Base-by-base conservation (phyloP, 2,797 vertebrate genomes). In the Hyperoplus lanceolatus region DNA sequence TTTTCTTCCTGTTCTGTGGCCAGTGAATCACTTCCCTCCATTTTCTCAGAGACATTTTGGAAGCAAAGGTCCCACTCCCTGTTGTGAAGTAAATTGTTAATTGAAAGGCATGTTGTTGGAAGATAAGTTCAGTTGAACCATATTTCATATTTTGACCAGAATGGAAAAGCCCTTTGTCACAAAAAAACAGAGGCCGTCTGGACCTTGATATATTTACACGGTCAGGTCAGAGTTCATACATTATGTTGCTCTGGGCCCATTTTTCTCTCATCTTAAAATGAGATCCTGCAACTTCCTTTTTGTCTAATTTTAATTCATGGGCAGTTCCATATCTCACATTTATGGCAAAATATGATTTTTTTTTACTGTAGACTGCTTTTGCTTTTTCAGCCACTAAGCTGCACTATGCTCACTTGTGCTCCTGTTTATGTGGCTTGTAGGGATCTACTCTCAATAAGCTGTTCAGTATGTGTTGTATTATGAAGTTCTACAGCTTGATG, bases 61-160 rank as follows among this genome's bases (percentile, higher is more conserved):
- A 89, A 83, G 81, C 72, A 78, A 89, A 87, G 70, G 89, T 85
- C 77, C 77, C 69, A 85, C 70, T 85, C 75, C 87, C 83, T 72
- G 70, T 78, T 69, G 87, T 80, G 21, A 81, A 81, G 70, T 89
- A 85, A 91, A 81, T 83, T 87, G 82, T 87, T 78, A 64, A 68
- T 87, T 91, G 82, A 93, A 93, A 93, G 81, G 80, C 81, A 29
- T 59, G 15, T 70, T 68, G 74, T 92, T 93, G 89, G 75, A 89
- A 87, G 89, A 90, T 84, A 90, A 79, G 72, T 84, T 70, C 68
- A 73, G 79, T 79, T 55, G 74, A 85, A 79, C 73, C 69, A 61
- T 79, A 82, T 84, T 88, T 61, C 75, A 84, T 90, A 84, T 89
- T 92, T 87, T 87, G 78, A 80, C 74, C 64, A 69, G 58, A 83